Base-by-base conservation (phyloP, 2,888 invertebrate species). In the Caenorhabditis japonica region DNA sequence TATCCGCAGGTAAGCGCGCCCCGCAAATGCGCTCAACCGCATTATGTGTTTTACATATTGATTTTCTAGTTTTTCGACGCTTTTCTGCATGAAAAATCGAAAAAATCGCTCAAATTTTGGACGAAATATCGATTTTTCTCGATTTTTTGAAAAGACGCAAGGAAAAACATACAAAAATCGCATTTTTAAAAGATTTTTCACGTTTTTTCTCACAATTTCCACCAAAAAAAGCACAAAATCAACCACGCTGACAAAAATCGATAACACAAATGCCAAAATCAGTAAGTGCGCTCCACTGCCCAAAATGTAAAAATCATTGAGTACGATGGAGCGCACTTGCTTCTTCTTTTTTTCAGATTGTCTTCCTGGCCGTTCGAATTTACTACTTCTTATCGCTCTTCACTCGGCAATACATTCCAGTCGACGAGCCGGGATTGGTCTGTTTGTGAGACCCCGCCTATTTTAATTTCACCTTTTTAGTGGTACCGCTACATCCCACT, bases 301-400 rank as follows among this genome's bases (percentile, higher is more conserved):
- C 3, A 33, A 33, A 49, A 33, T 19, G 4, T 38, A 10, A 39
- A n/a, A n/a, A n/a, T n/a, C n/a, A n/a, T n/a, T n/a, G n/a, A n/a
- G n/a, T n/a, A n/a, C n/a, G n/a, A n/a, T n/a, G n/a, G n/a, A n/a
- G n/a, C n/a, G n/a, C n/a, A n/a, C n/a, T n/a, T n/a, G n/a, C n/a
- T n/a, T n/a, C n/a, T n/a, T n/a, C n/a, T n/a, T n/a, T n/a, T 23
- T 56, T 73, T 17, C 46, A 81, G 81, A 78, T 82, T 4, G 79
- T 82, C 1, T 82, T 80, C 51, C 61, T 82, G 15, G 77, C 80
- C 8, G 82, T 82, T 30, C 69, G 80, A 4, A 51, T 73, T 43
- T 77, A 79, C 33, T 82, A 78, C 49, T 23, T 79, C 13, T 52
- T 82, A 8, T 69, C 76, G 30, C 30, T 77, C n/a, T 71, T 82